These are phyloP conservation scores for Drosophila nannoptera DNA, from an alignment of 1,140 invertebrate species.

Conservation along the genomic window DNA sequence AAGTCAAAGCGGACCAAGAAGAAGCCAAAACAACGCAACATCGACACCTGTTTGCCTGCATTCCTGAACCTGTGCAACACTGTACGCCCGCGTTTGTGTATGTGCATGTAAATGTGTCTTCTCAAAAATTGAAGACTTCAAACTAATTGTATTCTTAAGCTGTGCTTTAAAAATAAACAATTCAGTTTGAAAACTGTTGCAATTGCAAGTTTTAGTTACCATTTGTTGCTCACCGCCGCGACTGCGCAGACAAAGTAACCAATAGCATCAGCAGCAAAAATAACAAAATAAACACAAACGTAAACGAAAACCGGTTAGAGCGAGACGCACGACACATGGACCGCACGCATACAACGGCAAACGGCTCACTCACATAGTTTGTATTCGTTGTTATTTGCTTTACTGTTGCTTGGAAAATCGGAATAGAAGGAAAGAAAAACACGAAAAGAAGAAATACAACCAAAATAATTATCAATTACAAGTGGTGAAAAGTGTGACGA, in stretches of 20 bases:
- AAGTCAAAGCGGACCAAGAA: constrained; percentile 34
- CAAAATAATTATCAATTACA: constrained; percentile 29
- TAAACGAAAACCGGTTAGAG: constrained; percentile 58
- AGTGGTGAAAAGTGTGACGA: constrained; percentile 36
- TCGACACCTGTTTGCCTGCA: constrained; percentile 61
- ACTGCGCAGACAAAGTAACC: constrained; percentile 33
- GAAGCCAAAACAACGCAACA: constrained; percentile 38
- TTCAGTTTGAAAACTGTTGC: constrained; percentile 38
- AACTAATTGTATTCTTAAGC: constrained; percentile 25
- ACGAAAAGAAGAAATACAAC: constrained; percentile 34
- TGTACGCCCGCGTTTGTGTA: constrained; percentile 18
- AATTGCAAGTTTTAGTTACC: constrained; percentile 51
- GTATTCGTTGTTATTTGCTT: constrained; percentile 35
- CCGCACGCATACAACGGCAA: constrained; percentile 33
- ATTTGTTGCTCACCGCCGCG: constrained; percentile 22
- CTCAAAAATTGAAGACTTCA: constrained; percentile 4
- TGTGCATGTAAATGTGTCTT: constrained; percentile 12
- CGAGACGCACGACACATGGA: constrained; percentile 34
- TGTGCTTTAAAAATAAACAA: constrained; percentile 41
- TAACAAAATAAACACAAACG: constrained; percentile 53
- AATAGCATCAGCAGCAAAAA: constrained; percentile 31
- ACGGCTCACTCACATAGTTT: constrained; percentile 24
- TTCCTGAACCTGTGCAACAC: constrained; percentile 38
- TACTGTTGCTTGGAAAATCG: constrained; percentile 36
- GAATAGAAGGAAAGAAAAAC: constrained; percentile 42